These are phyloP conservation scores for Microcebus murinus DNA, from an alignment of 2,113 vertebrate genomes.

Conservation along the genomic window DNA sequence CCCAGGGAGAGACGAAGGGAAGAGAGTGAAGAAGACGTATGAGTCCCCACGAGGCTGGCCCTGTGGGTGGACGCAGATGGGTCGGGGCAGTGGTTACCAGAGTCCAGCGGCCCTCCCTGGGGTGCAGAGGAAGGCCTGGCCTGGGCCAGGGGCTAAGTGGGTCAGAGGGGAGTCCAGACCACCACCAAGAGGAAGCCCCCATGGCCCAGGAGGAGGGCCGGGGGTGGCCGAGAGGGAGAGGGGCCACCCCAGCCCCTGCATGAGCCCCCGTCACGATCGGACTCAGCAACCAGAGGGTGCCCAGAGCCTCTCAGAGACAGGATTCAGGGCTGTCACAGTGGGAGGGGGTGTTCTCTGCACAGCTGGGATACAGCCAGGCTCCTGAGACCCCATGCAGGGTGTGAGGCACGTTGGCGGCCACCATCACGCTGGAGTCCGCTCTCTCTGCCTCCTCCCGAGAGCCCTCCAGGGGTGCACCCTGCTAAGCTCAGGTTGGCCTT, in stretches of 20 bases:
- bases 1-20: fast-evolving
- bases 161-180: neutral
- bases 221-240: neutral
- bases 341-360: neutral
- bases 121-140: neutral
- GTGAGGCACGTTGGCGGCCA: fast-evolving
- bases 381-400: fast-evolving
- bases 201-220: neutral
- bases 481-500: neutral
- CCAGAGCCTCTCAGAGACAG: no score
- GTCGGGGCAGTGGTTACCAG: neutral
- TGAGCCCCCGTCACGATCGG: neutral
- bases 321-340: fast-evolving
- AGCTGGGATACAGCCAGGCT: no score
- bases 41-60: fast-evolving
- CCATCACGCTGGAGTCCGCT: fast-evolving
- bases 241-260: neutral
- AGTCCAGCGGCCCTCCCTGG: neutral
- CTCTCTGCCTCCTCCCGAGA: neutral
- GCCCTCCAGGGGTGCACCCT: no score
- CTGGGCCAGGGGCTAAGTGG: neutral
- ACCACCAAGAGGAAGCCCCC: fast-evolving
- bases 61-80: neutral
- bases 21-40: neutral
- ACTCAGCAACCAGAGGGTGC: neutral